A percentile compares a stretch with the other conserved stretches of the same genome.
These are phyloP conservation scores for Hybognathus amarus DNA, from an alignment of 2,797 vertebrate species.

Conservation along the genomic window DNA sequence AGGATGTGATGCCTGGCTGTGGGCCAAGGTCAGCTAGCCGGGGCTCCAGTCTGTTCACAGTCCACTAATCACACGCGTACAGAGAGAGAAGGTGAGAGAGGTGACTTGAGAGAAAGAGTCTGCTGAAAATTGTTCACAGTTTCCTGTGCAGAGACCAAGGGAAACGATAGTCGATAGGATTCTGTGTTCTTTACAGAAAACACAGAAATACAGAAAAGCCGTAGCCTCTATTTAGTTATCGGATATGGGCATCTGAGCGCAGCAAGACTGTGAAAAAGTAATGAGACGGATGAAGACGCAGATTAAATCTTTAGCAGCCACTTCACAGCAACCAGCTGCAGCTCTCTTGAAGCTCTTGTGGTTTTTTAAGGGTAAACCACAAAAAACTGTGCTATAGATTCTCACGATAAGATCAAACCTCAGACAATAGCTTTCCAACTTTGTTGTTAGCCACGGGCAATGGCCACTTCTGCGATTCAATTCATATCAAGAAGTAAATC, in stretches of 20 bases:
- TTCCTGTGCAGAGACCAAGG: constrained; percentile 19
- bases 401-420: constrained; percentile 33
- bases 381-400: constrained; percentile 11
- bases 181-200: constrained; percentile 14
- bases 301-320: constrained; percentile 54
- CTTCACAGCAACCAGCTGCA: constrained; percentile 31
- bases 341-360: constrained; percentile 29
- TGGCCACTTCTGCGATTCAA: neutral
- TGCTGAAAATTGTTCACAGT: constrained; percentile 35
- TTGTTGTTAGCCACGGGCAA: neutral
- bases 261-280: constrained; percentile 43
- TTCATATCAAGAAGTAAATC: constrained; percentile 1
- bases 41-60: constrained; percentile 75
- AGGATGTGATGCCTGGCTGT: constrained; percentile 76
- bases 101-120: neutral
- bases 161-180: constrained; percentile 9
- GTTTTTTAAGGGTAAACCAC: constrained; percentile 48
- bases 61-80: constrained; percentile 72
- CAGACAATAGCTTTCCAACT: constrained; percentile 2
- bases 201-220: constrained; percentile 9
- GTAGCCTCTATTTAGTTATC: constrained; percentile 37
- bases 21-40: constrained; percentile 82
- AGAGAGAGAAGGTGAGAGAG: constrained; percentile 3
- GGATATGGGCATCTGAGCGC: constrained; percentile 48
- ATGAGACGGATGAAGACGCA: constrained; percentile 44